phyloP scores from a whole-genome alignment of 2,113 vertebrate species.

The Oostethus manadensis region DNA sequence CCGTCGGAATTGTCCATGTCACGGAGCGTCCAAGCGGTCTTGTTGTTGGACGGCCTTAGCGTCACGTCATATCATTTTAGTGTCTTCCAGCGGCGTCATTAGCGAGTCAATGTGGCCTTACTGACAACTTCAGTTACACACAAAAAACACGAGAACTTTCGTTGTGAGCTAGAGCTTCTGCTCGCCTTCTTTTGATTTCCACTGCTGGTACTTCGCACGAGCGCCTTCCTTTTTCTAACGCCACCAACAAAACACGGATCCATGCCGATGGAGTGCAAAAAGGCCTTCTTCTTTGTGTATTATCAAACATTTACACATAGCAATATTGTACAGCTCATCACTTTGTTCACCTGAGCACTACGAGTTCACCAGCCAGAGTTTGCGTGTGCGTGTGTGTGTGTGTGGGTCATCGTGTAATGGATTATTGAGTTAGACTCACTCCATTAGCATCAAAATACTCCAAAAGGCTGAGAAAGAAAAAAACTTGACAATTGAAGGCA shows the following conservation, averaged over 20 bases:
- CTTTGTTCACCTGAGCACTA: slow-evolving; percentile 65
- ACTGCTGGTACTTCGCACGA: slow-evolving; percentile 45
- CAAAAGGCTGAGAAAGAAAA: slow-evolving; percentile 39
- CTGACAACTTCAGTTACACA: slow-evolving; percentile 47
- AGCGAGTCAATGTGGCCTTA: slow-evolving; percentile 74
- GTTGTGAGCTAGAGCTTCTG: neutral
- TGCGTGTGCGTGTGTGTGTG: slow-evolving; percentile 8
- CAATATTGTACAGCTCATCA: slow-evolving; percentile 75
- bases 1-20: slow-evolving; percentile 60
- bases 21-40: slow-evolving; percentile 36
- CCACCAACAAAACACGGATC: neutral
- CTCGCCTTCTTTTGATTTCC: slow-evolving; percentile 31
- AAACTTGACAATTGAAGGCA: slow-evolving; percentile 54
- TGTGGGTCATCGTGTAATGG: slow-evolving; percentile 31
- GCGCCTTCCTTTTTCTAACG: slow-evolving; percentile 25
- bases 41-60: slow-evolving; percentile 1
- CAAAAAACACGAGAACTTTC: neutral
- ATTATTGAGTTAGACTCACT: slow-evolving; percentile 60
- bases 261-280: slow-evolving; percentile 43
- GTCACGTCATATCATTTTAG: slow-evolving; percentile 45
- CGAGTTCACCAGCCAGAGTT: slow-evolving; percentile 66
- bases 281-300: slow-evolving; percentile 63
- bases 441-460: slow-evolving; percentile 41
- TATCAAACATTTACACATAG: slow-evolving; percentile 62
- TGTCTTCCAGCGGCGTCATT: slow-evolving; percentile 3